These are phyloP conservation scores for Torymus aiolomorphi DNA, from an alignment of 2,888 invertebrate species.

Conservation along the genomic window DNA sequence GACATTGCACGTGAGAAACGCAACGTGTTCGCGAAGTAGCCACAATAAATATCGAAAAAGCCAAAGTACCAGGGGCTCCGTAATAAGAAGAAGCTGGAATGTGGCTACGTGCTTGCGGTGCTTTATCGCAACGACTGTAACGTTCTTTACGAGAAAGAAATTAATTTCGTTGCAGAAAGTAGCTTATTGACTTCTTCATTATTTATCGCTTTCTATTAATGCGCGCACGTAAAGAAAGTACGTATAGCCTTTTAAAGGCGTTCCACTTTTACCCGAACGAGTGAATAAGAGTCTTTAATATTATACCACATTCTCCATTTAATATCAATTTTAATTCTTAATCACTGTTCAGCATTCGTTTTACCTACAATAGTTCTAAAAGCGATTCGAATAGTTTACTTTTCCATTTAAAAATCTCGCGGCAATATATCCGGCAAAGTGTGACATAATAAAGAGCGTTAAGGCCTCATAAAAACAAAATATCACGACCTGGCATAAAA, in stretches of 20 bases:
- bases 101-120: slow-evolving; percentile 16
- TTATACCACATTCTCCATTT: too few relatives aligned
- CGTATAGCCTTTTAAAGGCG: too few relatives aligned
- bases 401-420: too few relatives aligned
- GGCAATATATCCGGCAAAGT: too few relatives aligned
- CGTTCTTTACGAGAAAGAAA: slow-evolving; percentile 19
- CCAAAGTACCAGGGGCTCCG: slow-evolving; percentile 10
- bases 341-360: too few relatives aligned
- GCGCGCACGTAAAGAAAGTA: not conserved
- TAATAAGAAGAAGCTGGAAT: slow-evolving; percentile 16
- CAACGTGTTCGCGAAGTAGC: slow-evolving; percentile 29
- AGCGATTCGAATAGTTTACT: not conserved
- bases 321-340: too few relatives aligned
- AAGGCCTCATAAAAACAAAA: slow-evolving; percentile 3
- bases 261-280: too few relatives aligned
- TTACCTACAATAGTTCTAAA: too few relatives aligned
- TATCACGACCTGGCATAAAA: slow-evolving; percentile 10
- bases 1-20: not conserved
- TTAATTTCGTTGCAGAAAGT: slow-evolving; percentile 11
- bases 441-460: too few relatives aligned
- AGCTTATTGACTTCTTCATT: slow-evolving; percentile 35
- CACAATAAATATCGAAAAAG: slow-evolving; percentile 37
- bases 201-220: slow-evolving; percentile 6
- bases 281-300: too few relatives aligned
- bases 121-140: not conserved